Base-by-base conservation (phyloP, 2,113 vertebrate genomes). In the Caracal caracal region DNA sequence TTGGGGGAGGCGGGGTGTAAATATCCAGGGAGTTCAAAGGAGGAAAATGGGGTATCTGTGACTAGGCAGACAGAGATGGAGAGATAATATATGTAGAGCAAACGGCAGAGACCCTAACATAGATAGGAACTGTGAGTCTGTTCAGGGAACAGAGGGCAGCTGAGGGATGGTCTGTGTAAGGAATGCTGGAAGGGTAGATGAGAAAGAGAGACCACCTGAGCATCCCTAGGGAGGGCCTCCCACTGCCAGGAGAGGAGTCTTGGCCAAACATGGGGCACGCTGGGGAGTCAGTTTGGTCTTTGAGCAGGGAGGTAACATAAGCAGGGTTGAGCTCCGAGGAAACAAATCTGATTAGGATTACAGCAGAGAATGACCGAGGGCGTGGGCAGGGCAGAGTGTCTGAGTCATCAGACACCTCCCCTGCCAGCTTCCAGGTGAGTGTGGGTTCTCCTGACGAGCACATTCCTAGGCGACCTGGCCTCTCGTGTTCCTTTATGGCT, bases 381-480 rank as follows among this genome's bases (percentile, higher is more conserved):
- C 0, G 43, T 95, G 91, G 96, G 68, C 86, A 49, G 61, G 73
- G 56, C 71, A 66, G 37, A 24, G 87, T 5, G 26, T 59, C 85
- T 97, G 96, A 97, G 78, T 97, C 96, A 97, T 16, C 10, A 1
- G 22, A 28, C 33, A 73, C 65, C 17, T 3, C 56, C 22, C 75
- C 37, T 47, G 90, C 51, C 33, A 11, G 91, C 83, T 49, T 63
- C 70, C 87, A 88, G 93, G 89, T 95, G 92, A 97, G 68, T 75
- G 65, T 83, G 53, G 83, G 33, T 93, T 98, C 79, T 79, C 47
- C 78, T 26, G 2, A 63, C 30, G 56, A 89, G 81, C 3, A 30
- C 86, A 61, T 97, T 97, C 94, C 89, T 59, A 33, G 28, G 71
- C 40, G 11, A 49, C 12, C 53, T 4, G 24, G 94, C 89, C 33